Percentiles rank a stretch among this genome's conserved stretches.
phyloP scores from a whole-genome alignment of 2,888 invertebrate genomes.

The Leptinotarsa haldemani region DNA sequence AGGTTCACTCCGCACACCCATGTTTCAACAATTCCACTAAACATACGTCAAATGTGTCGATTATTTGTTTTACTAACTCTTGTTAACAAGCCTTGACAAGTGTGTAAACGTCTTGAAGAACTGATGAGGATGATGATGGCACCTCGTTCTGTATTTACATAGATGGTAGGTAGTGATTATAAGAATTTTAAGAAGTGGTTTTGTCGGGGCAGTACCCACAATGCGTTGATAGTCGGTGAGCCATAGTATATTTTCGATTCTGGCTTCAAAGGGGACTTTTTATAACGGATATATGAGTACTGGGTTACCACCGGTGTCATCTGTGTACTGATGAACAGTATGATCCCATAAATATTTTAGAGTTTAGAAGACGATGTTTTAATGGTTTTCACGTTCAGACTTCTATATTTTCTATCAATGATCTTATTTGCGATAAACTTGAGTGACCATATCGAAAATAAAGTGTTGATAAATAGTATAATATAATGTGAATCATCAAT shows the following conservation, averaged over 20 bases:
- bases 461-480: too few relatives aligned
- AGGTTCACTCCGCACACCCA: slow-evolving; percentile 5
- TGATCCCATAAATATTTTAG: too few relatives aligned
- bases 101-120: slow-evolving; percentile 30
- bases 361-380: too few relatives aligned
- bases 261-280: neutral
- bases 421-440: too few relatives aligned
- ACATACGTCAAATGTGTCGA: slow-evolving; percentile 33
- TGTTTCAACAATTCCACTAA: slow-evolving; percentile 29
- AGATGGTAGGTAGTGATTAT: slow-evolving; percentile 23
- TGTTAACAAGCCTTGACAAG: slow-evolving; percentile 31
- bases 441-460: too few relatives aligned
- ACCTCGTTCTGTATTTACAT: slow-evolving; percentile 29
- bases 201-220: slow-evolving; percentile 14
- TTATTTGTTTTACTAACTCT: slow-evolving; percentile 35
- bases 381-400: too few relatives aligned
- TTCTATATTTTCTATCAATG: too few relatives aligned
- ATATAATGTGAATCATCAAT: too few relatives aligned
- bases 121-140: slow-evolving; percentile 28
- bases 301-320: too few relatives aligned
- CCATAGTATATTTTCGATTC: neutral
- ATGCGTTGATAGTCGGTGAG: neutral
- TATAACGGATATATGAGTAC: too few relatives aligned
- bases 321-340: too few relatives aligned
- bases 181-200: slow-evolving; percentile 16